phyloP scores from a whole-genome alignment of 1,140 invertebrate species.

The Mylabris phalerata region DNA sequence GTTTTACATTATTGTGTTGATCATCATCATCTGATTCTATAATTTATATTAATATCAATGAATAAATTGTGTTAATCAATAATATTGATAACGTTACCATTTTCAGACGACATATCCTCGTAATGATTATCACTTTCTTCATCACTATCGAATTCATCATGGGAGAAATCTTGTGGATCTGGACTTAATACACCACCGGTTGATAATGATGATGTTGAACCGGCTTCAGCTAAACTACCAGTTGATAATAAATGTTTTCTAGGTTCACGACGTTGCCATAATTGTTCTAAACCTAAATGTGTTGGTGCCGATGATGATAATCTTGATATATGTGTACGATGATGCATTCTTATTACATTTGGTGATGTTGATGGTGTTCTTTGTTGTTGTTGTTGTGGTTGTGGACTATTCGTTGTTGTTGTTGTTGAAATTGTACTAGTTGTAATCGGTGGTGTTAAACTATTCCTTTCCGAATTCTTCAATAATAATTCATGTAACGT shows the following conservation, averaged over 20 bases:
- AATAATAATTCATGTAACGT: constrained; percentile 60
- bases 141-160: constrained; percentile 70
- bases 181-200: constrained; percentile 78
- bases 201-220: constrained; percentile 79
- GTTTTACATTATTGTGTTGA: constrained; percentile 27
- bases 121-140: constrained; percentile 78
- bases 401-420: neutral
- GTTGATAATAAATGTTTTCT: constrained; percentile 80
- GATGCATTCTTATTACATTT: constrained; percentile 16
- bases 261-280: constrained; percentile 78
- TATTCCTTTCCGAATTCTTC: constrained; percentile 35
- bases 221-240: constrained; percentile 74
- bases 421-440: neutral
- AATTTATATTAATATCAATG: neutral
- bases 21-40: constrained; percentile 67
- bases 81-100: constrained; percentile 45
- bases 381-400: no score
- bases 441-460: constrained; percentile 21
- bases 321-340: constrained; percentile 49
- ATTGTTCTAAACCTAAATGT: constrained; percentile 68
- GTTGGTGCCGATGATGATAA: constrained; percentile 80
- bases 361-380: constrained; percentile 10
- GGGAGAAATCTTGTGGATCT: constrained; percentile 69
- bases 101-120: constrained; percentile 77
- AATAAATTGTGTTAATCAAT: neutral